These are phyloP conservation scores for Phrynocephalus guinanensis DNA, from an alignment of 2,797 vertebrate genomes.

Conservation along the genomic window DNA sequence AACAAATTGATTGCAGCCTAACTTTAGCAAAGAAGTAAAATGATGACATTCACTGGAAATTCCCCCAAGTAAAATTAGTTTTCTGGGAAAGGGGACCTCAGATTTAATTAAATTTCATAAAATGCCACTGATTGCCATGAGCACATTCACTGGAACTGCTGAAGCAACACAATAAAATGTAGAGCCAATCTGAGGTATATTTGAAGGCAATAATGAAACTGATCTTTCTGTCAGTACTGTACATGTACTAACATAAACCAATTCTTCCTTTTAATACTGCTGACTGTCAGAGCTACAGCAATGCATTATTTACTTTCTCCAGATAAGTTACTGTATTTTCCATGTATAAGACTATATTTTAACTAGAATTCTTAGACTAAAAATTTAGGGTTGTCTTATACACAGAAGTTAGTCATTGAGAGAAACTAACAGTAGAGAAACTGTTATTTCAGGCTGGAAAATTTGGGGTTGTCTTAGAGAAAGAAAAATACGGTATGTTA, in stretches of 20 bases:
- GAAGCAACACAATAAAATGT: not conserved
- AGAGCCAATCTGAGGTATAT: not conserved
- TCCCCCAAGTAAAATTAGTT: not conserved
- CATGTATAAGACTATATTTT: no score
- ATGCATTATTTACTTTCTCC: not conserved
- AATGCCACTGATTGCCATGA: not conserved
- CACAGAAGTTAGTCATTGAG: no score
- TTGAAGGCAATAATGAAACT: not conserved
- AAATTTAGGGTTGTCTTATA: no score
- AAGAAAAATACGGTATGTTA: no score
- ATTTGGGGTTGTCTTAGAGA: no score
- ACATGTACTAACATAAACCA: not conserved
- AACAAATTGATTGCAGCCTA: not conserved
- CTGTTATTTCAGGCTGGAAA: no score
- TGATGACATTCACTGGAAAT: not conserved
- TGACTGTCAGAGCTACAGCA: not conserved
- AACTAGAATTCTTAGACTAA: no score
- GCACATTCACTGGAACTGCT: not conserved
- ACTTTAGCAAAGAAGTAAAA: not conserved
- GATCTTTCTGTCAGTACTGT: not conserved
- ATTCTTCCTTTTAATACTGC: not conserved
- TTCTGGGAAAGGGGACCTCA: not conserved
- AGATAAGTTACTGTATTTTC: not conserved
- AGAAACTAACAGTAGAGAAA: no score
- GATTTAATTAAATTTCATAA: not conserved